Base-by-base conservation (phyloP, 2,888 invertebrate genomes). In the Pristionchus maxplancki region DNA sequence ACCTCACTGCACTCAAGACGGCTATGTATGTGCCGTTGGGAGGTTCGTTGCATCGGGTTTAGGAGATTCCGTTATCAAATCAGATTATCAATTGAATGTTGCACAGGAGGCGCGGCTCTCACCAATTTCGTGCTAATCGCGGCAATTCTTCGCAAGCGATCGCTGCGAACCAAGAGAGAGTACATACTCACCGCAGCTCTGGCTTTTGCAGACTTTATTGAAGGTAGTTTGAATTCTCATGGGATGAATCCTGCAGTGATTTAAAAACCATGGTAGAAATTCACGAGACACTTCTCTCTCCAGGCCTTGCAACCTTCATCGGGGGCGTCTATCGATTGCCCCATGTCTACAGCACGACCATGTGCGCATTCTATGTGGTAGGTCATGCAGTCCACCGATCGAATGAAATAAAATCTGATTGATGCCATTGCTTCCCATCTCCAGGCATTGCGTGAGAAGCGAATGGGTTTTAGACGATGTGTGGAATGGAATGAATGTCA, bases 1-100 rank as follows among this genome's bases (percentile, higher is more conserved):
- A 87, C 34, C n/a, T 87, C 13, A 71, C 86, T 34, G 86, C 71
- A 17, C 34, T 87, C 28, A 87, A 87, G 86, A 87, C 67, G 13
- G 86, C 86, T 0, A 24, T 71, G 48, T 87, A 87, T 34, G 50
- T 71, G 17, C 86, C 86, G 11, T 15, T 87, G n/a, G 86, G 86
- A 87, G 86, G 86, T 71, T 0, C 28, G 67, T 24, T 34, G 5
- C 13, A 28, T 31, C 31, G 15, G 17, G n/a, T 24, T 28, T n/a
- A n/a, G n/a, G n/a, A n/a, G n/a, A n/a, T n/a, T n/a, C n/a, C n/a
- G n/a, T n/a, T n/a, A n/a, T n/a, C n/a, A n/a, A n/a, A n/a, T n/a
- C n/a, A n/a, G n/a, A n/a, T n/a, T n/a, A n/a, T n/a, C n/a, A n/a
- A n/a, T n/a, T n/a, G n/a, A n/a, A n/a, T n/a, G n/a, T n/a, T n/a